Base-by-base conservation (phyloP, 2,888 invertebrate species). In the Celastrina argiolus region DNA sequence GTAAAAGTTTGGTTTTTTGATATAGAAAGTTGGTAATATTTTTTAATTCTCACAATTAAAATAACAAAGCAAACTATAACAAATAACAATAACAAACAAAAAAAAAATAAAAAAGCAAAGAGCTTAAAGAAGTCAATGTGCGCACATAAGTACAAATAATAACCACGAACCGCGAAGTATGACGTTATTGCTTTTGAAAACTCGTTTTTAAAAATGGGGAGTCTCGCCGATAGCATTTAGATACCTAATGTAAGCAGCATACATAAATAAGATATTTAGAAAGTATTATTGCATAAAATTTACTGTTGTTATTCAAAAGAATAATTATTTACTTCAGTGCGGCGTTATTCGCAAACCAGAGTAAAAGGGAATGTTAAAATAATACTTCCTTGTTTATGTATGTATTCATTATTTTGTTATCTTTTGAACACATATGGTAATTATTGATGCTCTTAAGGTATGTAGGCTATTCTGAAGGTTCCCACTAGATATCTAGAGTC, bases 151-250 rank as follows among this genome's bases (percentile, higher is more conserved):
- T 61, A 61, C 18, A 22, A 61, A 61, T 61, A 39, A 59, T 34
- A 34, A 39, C 36, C 61, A 61, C 61, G 14, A 61, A 61, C 61
- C 61, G 61, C 61, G 61, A 61, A 61, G 61, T 61, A 36, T 18
- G 36, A 39, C 22, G 61, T 12, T 59, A 61, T 39, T 61, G 36
- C 61, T 22, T 34, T 10, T 59, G 59, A 61, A 61, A 61, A 61
- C 61, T 39, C 22, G 61, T 61, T 61, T 59, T 59, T 61, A 61
- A 61, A 61, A 61, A 61, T 61, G 61, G 61, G 61, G 61, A 39
- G 61, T 61, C 61, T 18, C 61, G 3, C 61, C 22, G 61, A 36
- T 61, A 61, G 59, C 18, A 12, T 18, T 59, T 18, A n/a, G n/a
- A n/a, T 34, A 59, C 36, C 36, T 59, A 59, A 31, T 51, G 26